phyloP scores from a whole-genome alignment of 1,140 invertebrate species.

The Dryas iulia region DNA sequence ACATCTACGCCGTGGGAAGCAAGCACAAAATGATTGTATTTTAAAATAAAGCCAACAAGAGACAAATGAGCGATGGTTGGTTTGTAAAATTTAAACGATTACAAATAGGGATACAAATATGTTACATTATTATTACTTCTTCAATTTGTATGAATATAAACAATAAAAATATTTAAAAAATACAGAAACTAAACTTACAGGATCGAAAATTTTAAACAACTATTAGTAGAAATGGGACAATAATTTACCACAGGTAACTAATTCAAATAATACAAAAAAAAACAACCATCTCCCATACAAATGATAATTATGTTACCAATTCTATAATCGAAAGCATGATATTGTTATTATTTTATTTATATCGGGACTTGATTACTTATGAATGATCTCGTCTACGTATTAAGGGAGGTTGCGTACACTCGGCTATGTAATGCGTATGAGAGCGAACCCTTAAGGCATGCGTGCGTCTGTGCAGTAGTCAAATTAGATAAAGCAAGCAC shows the following conservation, averaged over 20 bases:
- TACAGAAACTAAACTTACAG: background rate
- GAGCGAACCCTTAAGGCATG: conserved; percentile 27
- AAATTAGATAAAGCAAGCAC: conserved; percentile 24
- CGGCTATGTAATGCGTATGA: conserved; percentile 24
- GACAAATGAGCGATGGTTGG: conserved; percentile 14
- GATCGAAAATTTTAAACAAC: no score
- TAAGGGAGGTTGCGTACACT: conserved; percentile 19
- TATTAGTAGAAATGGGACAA: no score
- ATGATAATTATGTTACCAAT: conserved; percentile 12
- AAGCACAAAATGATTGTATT: conserved; percentile 48
- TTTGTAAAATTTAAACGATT: conserved; percentile 5
- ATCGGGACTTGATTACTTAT: conserved; percentile 5
- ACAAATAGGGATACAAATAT: background rate
- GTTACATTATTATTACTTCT: no score
- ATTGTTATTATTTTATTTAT: conserved; percentile 11
- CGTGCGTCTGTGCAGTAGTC: conserved; percentile 23
- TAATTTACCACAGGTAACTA: background rate
- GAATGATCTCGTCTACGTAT: conserved; percentile 21
- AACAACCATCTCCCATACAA: conserved; percentile 9
- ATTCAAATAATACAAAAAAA: background rate
- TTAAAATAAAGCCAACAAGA: conserved; percentile 33
- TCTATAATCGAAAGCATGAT: conserved; percentile 21
- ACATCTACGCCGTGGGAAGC: conserved; percentile 60
- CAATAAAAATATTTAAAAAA: background rate
- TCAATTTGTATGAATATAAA: background rate